Evolutionary conservation across 2,888 invertebrate genomes (phyloP).

Genomic region (Dasysyrphus tricinctus): DNA sequence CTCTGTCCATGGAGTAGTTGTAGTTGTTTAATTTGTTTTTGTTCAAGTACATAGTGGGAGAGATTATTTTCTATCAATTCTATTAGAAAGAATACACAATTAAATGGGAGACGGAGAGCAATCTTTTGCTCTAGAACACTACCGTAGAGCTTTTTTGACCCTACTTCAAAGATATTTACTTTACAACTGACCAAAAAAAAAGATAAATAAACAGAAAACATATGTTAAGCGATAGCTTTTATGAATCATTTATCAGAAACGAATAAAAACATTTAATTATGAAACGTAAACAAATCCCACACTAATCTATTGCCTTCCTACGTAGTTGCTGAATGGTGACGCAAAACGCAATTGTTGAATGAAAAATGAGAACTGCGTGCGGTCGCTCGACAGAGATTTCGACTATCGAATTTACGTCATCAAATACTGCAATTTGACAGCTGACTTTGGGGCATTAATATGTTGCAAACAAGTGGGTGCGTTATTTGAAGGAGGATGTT

Average conservation of each 20-base stretch:
- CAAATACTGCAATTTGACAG: conserved; percentile 33
- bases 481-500: conserved; percentile 13
- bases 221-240: conserved; percentile 41
- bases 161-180: conserved; percentile 5
- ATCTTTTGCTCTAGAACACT: background rate
- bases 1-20: conserved; percentile 40
- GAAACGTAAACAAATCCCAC: conserved; percentile 58
- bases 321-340: conserved; percentile 31
- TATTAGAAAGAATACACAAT: conserved; percentile 9
- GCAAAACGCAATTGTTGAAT: conserved; percentile 60
- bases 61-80: conserved; percentile 47
- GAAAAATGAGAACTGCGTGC: too few species aligned
- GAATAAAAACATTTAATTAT: conserved; percentile 39
- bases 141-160: conserved; percentile 44
- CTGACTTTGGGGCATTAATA: conserved; percentile 47
- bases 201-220: conserved; percentile 65
- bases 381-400: too few species aligned
- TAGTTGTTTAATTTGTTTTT: conserved; percentile 55
- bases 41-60: conserved; percentile 61
- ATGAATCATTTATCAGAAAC: conserved; percentile 56
- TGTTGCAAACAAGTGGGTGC: conserved; percentile 23
- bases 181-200: conserved; percentile 6
- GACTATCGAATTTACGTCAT: conserved; percentile 22
- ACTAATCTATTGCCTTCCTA: background rate
- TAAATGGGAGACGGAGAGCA: conserved; percentile 33